Conservation (phyloP, 2,888 invertebrate species). For the Tetropium fuscum region DNA sequence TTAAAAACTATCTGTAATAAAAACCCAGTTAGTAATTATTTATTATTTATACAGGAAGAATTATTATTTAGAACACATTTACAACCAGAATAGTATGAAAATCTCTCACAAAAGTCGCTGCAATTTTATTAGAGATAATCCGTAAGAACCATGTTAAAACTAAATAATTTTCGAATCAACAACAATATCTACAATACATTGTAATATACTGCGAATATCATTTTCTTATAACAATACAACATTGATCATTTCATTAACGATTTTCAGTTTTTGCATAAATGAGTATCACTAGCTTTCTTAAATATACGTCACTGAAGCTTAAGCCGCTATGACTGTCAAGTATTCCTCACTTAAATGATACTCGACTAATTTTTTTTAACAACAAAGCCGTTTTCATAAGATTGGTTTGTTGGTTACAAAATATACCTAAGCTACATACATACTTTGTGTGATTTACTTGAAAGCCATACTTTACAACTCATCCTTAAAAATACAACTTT, state of each 20-base stretch:
- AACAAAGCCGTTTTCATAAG: constrained; percentile 2
- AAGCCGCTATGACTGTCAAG: constrained; percentile 49
- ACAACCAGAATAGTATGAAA: constrained; percentile 28
- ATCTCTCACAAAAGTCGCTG: constrained; percentile 32
- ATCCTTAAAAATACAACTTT: constrained; percentile 17
- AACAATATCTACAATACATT: constrained; percentile 67
- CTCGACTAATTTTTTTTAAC: too few species aligned
- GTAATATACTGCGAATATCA: constrained; percentile 66
- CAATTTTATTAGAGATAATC: constrained; percentile 45
- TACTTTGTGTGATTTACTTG: constrained; percentile 18
- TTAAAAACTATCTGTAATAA: constrained; percentile 37
- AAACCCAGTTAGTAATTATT: constrained; percentile 31
- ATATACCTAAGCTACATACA: neutral
- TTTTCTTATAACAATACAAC: constrained; percentile 73
- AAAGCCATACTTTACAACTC: constrained; percentile 26
- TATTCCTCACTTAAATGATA: constrained; percentile 27
- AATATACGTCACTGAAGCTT: constrained; percentile 59
- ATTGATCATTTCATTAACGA: constrained; percentile 75
- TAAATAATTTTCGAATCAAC: constrained; percentile 55
- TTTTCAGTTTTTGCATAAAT: constrained; percentile 60
- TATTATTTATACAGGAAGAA: constrained; percentile 31
- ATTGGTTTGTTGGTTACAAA: neutral
- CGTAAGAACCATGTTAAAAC: constrained; percentile 53
- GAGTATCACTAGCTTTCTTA: constrained; percentile 63
- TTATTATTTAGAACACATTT: constrained; percentile 30